phyloP scores from a whole-genome alignment of 2,113 vertebrate genomes.

The Talpa occidentalis region DNA sequence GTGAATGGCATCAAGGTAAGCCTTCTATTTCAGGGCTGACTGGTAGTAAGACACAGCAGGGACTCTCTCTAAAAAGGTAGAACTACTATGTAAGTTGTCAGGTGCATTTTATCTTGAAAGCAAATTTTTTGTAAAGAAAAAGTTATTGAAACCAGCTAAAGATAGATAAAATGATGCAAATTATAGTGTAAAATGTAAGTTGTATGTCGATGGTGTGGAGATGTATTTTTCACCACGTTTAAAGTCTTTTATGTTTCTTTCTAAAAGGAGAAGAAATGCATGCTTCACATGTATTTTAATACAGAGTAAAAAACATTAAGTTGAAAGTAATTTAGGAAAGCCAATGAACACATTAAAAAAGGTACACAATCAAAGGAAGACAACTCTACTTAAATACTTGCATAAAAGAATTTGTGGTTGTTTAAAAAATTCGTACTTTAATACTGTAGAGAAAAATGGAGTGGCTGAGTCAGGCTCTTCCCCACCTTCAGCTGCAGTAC shows the following conservation, averaged over 20 bases:
- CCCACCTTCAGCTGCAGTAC: too few relatives aligned
- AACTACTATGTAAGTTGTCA: constrained; percentile 54
- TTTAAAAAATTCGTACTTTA: too few relatives aligned
- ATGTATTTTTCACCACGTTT: neutral
- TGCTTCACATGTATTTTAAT: neutral
- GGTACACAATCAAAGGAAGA: too few relatives aligned
- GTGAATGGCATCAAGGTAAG: neutral
- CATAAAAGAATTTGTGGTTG: too few relatives aligned
- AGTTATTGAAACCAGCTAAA: neutral
- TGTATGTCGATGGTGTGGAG: neutral
- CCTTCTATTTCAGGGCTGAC: constrained; percentile 58
- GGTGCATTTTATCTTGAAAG: constrained; percentile 64
- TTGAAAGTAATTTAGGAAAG: neutral
- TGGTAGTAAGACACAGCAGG: constrained; percentile 63
- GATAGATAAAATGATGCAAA: constrained; percentile 41
- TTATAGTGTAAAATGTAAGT: neutral
- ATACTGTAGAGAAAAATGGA: too few relatives aligned
- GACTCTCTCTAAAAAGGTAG: neutral
- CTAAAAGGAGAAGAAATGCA: neutral
- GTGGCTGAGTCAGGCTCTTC: too few relatives aligned
- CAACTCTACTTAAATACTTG: too few relatives aligned
- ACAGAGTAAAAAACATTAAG: neutral
- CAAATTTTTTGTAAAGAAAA: constrained; percentile 5
- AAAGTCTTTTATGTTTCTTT: neutral
- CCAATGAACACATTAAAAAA: neutral